Conservation (phyloP, 1,140 invertebrate species). For the Lamellibrachia luymesi region DNA sequence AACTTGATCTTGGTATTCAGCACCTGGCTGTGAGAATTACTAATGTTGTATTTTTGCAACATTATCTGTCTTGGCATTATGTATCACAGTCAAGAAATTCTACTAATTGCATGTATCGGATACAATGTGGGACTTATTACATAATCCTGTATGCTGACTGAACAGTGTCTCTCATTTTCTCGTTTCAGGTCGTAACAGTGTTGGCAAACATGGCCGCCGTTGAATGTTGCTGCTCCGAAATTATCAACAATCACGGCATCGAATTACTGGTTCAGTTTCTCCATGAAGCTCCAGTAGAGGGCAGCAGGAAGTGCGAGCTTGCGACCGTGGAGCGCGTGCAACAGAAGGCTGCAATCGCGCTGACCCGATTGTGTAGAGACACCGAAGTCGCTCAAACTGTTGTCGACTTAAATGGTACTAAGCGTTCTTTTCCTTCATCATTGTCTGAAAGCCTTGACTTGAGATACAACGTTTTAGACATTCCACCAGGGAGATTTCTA, state of each 20-base stretch:
- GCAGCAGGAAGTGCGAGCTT: conserved; percentile 60
- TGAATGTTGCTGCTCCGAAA: conserved; percentile 63
- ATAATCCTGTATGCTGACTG: background rate
- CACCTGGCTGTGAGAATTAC: too few relatives aligned
- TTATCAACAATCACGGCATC: conserved; percentile 64
- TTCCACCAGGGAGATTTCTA: too few relatives aligned
- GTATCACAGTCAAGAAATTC: too few relatives aligned
- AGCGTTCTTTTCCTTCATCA: too few relatives aligned
- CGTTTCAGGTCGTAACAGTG: conserved; percentile 67
- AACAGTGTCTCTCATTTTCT: conserved; percentile 19
- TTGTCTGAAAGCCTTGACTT: too few relatives aligned
- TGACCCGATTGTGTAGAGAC: conserved; percentile 77
- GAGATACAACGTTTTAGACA: too few relatives aligned
- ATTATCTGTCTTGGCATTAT: too few relatives aligned
- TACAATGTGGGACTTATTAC: too few relatives aligned
- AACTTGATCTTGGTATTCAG: too few relatives aligned
- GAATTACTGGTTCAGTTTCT: conserved; percentile 76
- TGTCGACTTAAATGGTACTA: conserved; percentile 69
- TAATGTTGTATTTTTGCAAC: too few relatives aligned
- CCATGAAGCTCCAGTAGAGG: conserved; percentile 65
- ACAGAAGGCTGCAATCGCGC: conserved; percentile 79
- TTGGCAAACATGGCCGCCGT: conserved; percentile 76
- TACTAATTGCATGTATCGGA: too few relatives aligned
- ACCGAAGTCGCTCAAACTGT: conserved; percentile 72
- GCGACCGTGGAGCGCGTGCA: conserved; percentile 75